Evolutionary conservation across 2,888 invertebrate genomes (phyloP).

Genomic region (Watsonalla binaria): DNA sequence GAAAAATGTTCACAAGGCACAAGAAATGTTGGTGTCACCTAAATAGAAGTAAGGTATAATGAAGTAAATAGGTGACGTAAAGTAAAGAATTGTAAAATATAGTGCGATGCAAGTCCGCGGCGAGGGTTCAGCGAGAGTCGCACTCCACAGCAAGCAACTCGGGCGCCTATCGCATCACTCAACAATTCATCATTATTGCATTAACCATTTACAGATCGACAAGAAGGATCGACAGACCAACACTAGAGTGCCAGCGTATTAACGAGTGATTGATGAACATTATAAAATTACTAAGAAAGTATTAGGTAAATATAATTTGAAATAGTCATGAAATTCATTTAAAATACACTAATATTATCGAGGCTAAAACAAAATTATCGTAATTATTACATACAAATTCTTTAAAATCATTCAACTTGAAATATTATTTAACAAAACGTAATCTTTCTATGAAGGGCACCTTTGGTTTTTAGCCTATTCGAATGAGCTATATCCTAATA

Average conservation of each 20-base stretch:
- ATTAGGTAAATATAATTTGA: slow-evolving; percentile 77
- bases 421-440: slow-evolving; percentile 78
- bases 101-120: slow-evolving; percentile 40
- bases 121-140: slow-evolving; percentile 38
- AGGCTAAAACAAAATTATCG: slow-evolving; percentile 74
- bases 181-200: slow-evolving; percentile 49
- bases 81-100: slow-evolving; percentile 8
- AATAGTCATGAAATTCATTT: slow-evolving; percentile 74
- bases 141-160: slow-evolving; percentile 36
- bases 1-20: slow-evolving; percentile 63
- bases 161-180: slow-evolving; percentile 39
- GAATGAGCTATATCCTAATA: slow-evolving; percentile 78
- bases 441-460: slow-evolving; percentile 85
- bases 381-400: slow-evolving; percentile 73
- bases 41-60: slow-evolving; percentile 30
- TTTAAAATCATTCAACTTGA: slow-evolving; percentile 76
- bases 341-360: slow-evolving; percentile 73
- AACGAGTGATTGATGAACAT: slow-evolving; percentile 75
- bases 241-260: slow-evolving; percentile 77
- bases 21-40: slow-evolving; percentile 60
- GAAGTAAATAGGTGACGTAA: slow-evolving; percentile 9
- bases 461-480: slow-evolving; percentile 91
- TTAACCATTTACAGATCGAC: slow-evolving; percentile 48
- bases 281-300: slow-evolving; percentile 75
- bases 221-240: slow-evolving; percentile 68